Base-by-base conservation (phyloP, 2,797 vertebrate species). In the Esox lucius region DNA sequence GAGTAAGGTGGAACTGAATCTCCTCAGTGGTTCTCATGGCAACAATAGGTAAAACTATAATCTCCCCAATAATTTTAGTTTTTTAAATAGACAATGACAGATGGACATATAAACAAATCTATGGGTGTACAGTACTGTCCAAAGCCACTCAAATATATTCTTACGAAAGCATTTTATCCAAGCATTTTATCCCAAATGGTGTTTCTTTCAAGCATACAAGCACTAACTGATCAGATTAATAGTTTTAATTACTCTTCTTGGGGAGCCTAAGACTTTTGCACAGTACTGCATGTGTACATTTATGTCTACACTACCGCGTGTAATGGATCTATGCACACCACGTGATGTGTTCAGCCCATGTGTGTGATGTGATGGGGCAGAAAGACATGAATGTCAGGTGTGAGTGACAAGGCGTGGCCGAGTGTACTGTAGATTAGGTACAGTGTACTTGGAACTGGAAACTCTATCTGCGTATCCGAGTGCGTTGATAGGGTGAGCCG, bases 1-100 rank as follows among this genome's bases (percentile, higher is more conserved):
- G 91, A 93, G 91, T 92, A 93, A 91, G 91, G 89, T 72, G 91
- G 92, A 93, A 92, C 91, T 87, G 78, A 81, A 85, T 28, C 19
- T 87, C 31, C 22, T 51, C 75, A 26, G 56, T 70, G 15, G 35
- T 39, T 39, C 64, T 15, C 49, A 7, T 81, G 39, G 26, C 28
- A 13, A 15, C 24, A 16, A 49, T 28, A 22, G 13, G 24, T 70
- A 7, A 17, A 31, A 13, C 28, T 19, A 35, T 70, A 16, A 12
- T 46, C 9, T 46, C 42, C 9, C 42, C 42, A 46, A 11, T 46
- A 46, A 9, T 46, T 46, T 13, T 46, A 17, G n/a, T 70, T 59
- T 61, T 48, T 49, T 28, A 68, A 48, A 8, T n/a, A 69, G 33
- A 65, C 42, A 72, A 49, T 65, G 26, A 73, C 42, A 70, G 35